Evolutionary conservation across 2,113 vertebrate species (phyloP), one percentile per base, ranked within the genome.

Genomic region (Geococcyx californianus): DNA sequence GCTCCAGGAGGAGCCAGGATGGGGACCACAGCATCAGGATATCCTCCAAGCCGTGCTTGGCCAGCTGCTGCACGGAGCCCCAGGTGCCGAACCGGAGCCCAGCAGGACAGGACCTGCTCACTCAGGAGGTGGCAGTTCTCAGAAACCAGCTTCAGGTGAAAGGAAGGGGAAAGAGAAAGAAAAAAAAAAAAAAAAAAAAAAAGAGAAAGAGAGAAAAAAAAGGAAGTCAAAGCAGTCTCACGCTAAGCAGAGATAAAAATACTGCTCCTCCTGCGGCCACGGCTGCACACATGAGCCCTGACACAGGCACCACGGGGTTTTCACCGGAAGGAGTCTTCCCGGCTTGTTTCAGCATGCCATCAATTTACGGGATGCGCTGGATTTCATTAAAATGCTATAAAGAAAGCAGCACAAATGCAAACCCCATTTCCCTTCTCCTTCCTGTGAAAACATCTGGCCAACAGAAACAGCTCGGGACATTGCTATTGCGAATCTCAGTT

Each of bases 361-460:
- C 81, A 10, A 63, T 87, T 85, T 66, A 89, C 1, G 58, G 93
- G 95, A 91, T 21, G 73, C 40, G 0, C 87, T 92, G 96, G 95
- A 89, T 94, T 89, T 90, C 95, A 94, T 96, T 97, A 95, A 96
- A 93, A 90, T 0, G 3, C 91, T 3, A 70, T 91, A 83, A 91
- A 84, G 87, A 60, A 76, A 49, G 63, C 93, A 56, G 91, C 28
- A 3, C 79, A 86, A 93, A 94, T 78, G 96, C 89, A 95, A 95
- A 94, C 88, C 94, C 94, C 95, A 88, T 89, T 93, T 94, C 91
- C 90, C 76, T 87, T 92, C 84, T 78, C 84, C 90, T 92, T 94
- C 94, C 96, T 91, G 96, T 44, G 12, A 42, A 52, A 96, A 96
- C 97, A 97, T 96, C 97, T 97, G 97, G 84, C 42, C 84, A 20